Conservation (phyloP, 2,113 vertebrate genomes). For the Apeltes quadracus region DNA sequence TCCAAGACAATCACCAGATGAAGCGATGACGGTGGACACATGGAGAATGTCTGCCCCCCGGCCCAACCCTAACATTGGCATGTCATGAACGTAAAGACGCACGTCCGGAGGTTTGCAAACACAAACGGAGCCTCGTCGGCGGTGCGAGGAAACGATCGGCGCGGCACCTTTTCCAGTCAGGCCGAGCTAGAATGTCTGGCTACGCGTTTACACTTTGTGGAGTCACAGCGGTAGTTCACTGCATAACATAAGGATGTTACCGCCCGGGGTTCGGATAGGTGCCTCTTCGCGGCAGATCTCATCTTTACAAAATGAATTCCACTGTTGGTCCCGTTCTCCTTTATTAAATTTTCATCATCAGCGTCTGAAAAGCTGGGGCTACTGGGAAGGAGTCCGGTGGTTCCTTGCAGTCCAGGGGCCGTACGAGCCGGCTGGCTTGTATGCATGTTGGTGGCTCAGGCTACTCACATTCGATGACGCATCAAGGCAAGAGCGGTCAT, state of each 20-base stretch:
- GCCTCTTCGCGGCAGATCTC: conserved; percentile 9
- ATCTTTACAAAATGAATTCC: conserved; percentile 31
- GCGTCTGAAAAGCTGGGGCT: conserved; percentile 18
- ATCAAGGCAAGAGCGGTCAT: conserved; percentile 73
- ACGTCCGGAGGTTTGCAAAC: conserved; percentile 42
- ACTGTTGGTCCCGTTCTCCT: conserved; percentile 59
- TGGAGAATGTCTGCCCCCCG: conserved; percentile 20
- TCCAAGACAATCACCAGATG: background rate
- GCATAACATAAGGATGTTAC: conserved; percentile 2
- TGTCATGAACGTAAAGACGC: conserved; percentile 34
- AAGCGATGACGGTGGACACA: background rate
- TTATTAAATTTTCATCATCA: conserved; percentile 47
- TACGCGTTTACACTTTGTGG: conserved; percentile 5
- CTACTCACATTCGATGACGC: conserved; percentile 64
- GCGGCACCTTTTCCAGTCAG: conserved; percentile 25
- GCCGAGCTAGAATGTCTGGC: conserved; percentile 22
- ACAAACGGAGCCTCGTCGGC: conserved; percentile 35
- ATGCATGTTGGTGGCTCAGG: conserved; percentile 29
- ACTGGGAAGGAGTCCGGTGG: conserved; percentile 26
- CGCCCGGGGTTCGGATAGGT: conserved; percentile 20
- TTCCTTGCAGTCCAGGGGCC: conserved; percentile 44
- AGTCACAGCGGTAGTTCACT: background rate
- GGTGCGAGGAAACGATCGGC: conserved; percentile 43
- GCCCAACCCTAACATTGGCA: conserved; percentile 42
- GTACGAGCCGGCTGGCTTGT: conserved; percentile 32